A percentile compares a stretch with the other conserved stretches of the same genome.
These are phyloP conservation scores for Drosophila grimshawi DNA, from an alignment of 1,140 invertebrate genomes.

Conservation along the genomic window DNA sequence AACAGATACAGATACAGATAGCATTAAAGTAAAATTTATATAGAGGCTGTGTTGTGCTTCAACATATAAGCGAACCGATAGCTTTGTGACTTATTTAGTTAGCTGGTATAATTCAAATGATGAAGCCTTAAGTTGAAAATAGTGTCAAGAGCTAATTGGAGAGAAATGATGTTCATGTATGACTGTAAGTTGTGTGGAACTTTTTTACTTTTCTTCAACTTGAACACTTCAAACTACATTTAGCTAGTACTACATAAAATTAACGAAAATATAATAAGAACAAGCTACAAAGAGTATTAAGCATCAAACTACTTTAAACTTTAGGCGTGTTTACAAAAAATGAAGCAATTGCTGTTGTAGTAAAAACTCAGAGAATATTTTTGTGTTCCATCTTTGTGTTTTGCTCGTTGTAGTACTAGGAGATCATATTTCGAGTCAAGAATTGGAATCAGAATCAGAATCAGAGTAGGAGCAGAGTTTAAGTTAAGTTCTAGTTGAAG, in stretches of 20 bases:
- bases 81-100: background rate
- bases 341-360: slow-evolving; percentile 12
- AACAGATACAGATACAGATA: slow-evolving; percentile 17
- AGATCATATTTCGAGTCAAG: slow-evolving; percentile 24
- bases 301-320: slow-evolving; percentile 23
- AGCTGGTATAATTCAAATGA: slow-evolving; percentile 8
- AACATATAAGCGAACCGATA: slow-evolving; percentile 3
- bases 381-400: slow-evolving; percentile 8
- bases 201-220: slow-evolving; percentile 8
- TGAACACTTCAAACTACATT: slow-evolving; percentile 11
- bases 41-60: slow-evolving; percentile 13
- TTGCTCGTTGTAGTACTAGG: background rate
- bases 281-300: slow-evolving; percentile 19
- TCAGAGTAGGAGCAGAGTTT: slow-evolving; percentile 14
- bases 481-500: slow-evolving; percentile 19
- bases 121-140: slow-evolving; percentile 29
- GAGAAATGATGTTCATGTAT: slow-evolving; percentile 3
- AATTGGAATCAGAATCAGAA: slow-evolving; percentile 29
- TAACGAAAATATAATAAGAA: slow-evolving; percentile 9
- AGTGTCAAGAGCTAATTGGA: slow-evolving; percentile 9
- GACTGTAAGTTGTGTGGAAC: slow-evolving; percentile 16
- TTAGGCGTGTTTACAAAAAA: slow-evolving; percentile 8
- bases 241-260: slow-evolving; percentile 17
- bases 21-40: slow-evolving; percentile 20
- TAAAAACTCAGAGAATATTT: background rate